Evolutionary conservation across 1,140 invertebrate genomes (phyloP), one percentile per base, ranked within the genome.

Genomic region (Heliconius himera): DNA sequence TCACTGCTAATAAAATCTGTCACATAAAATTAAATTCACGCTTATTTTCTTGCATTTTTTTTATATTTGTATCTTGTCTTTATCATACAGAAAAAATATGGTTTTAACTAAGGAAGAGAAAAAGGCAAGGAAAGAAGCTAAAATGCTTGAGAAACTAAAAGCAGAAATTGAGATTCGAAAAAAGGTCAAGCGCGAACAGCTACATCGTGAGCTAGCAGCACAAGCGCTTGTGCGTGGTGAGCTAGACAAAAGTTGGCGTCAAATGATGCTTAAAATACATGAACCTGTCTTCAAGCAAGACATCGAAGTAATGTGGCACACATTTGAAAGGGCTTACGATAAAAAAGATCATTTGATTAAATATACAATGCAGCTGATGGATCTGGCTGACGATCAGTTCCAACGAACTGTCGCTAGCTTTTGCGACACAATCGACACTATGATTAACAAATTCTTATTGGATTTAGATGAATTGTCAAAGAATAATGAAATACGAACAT

Each of bases 241-340:
- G 51, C 38, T 94, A 8, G 90, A 94, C 29, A 89, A 87, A 73
- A 89, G 80, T 46, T 93, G 91, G 91, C 85, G 87, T 1, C 85
- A 90, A 70, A 83, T 90, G 80, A 92, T 94, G 92, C 72, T 91
- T 0, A 92, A 93, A 79, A 92, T 94, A 51, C 93, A 93, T 80
- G 90, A 92, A 84, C 93, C 93, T 0, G 78, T 93, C 6, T 93
- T 94, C 70, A 91, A 81, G 73, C 83, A 93, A 81, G 92, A 94
- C 29, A 90, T 94, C 20, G 88, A 94, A 87, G 87, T 93, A 6
- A 87, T 93, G 88, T 93, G 92, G 90, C 89, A 93, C 77, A 85
- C 84, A 22, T 94, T 94, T 76, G 93, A 94, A 87, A 84, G 93
- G 75, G 82, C 80, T 4, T 91, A 82, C 18, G 91, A 94, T 46